Percentiles rank a stretch among this genome's conserved stretches.
Conservation (phyloP, 2,113 vertebrate species). For the Recurvirostra avosetta region DNA sequence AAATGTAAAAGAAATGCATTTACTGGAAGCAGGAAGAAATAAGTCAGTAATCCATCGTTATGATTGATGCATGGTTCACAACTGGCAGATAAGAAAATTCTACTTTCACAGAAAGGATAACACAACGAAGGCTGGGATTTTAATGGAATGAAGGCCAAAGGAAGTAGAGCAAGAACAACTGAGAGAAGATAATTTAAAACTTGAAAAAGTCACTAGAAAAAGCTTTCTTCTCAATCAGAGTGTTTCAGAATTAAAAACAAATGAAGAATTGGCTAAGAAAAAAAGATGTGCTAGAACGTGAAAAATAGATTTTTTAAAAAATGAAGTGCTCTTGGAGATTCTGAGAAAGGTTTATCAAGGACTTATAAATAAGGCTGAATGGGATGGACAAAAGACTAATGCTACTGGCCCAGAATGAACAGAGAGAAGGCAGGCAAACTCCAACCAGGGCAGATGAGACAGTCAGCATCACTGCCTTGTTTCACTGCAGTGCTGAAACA, state of each 20-base stretch:
- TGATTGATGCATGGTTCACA: neutral
- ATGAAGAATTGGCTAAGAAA: neutral
- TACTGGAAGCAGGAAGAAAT: neutral
- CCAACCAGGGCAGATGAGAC: neutral
- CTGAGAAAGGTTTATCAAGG: neutral
- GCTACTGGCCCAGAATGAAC: neutral
- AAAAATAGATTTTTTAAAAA: neutral
- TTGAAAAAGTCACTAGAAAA: neutral
- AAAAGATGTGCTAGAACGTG: neutral
- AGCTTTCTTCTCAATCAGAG: neutral
- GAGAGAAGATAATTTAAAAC: neutral
- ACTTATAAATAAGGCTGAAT: neutral
- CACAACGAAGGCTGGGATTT: neutral
- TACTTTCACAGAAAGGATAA: neutral
- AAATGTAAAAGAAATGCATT: neutral
- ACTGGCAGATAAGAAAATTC: neutral
- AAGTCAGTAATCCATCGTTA: neutral
- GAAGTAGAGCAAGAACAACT: neutral
- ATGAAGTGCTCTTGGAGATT: neutral
- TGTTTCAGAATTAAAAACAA: neutral
- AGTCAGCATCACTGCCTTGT: neutral
- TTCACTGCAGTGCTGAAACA: neutral
- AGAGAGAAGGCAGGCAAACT: neutral
- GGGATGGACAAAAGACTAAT: neutral
- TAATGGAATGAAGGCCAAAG: neutral